Conservation (phyloP, 2,888 invertebrate genomes). For the Caenorhabditis sp. region DNA sequence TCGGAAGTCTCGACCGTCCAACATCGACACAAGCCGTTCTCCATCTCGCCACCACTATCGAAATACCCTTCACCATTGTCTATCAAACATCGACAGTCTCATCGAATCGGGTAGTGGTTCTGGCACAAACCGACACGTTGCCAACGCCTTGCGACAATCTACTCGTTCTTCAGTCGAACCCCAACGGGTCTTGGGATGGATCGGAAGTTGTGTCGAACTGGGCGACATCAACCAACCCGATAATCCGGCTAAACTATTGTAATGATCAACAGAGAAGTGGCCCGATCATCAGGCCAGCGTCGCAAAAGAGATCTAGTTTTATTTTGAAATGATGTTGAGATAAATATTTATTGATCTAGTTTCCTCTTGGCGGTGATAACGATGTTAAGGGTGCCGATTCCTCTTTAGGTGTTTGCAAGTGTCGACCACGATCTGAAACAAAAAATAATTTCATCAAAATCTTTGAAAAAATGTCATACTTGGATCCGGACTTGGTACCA, state of each 20-base stretch:
- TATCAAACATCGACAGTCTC: slow-evolving; percentile 2
- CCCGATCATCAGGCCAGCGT: slow-evolving; percentile 32
- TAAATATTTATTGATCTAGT: slow-evolving; percentile 5
- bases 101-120: slow-evolving; percentile 4
- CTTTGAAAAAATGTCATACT: slow-evolving; percentile 5
- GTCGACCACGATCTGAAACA: slow-evolving; percentile 25
- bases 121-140: slow-evolving; percentile 38
- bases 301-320: slow-evolving; percentile 8
- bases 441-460: background rate
- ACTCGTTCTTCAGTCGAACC: slow-evolving; percentile 22
- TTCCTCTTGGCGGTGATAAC: background rate
- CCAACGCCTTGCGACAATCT: slow-evolving; percentile 33
- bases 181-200: slow-evolving; percentile 4
- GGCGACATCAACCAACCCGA: slow-evolving; percentile 19
- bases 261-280: slow-evolving; percentile 14
- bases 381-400: background rate
- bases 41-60: slow-evolving; percentile 26
- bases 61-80: slow-evolving; percentile 16
- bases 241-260: slow-evolving; percentile 22
- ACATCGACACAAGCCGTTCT: slow-evolving; percentile 17
- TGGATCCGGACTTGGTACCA: slow-evolving; percentile 32
- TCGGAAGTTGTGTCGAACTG: slow-evolving; percentile 16
- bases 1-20: slow-evolving; percentile 23
- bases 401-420: slow-evolving; percentile 5
- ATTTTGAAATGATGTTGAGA: no score